phyloP scores from a whole-genome alignment of 2,888 invertebrate species.

The Orchestes rusci region DNA sequence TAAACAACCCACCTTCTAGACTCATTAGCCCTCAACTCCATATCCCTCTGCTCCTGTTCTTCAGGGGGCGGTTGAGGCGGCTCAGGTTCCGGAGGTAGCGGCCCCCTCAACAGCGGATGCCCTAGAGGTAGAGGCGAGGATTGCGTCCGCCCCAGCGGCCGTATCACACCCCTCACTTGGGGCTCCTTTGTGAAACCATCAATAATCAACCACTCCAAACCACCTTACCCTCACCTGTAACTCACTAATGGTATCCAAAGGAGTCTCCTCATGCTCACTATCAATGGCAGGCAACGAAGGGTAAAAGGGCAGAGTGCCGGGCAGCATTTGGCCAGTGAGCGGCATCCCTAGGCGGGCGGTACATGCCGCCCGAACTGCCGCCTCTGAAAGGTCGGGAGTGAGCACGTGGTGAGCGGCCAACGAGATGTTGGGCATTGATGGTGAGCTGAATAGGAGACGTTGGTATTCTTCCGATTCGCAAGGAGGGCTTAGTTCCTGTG shows the following conservation, averaged over 20 bases:
- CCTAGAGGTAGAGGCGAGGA: slow-evolving; percentile 88
- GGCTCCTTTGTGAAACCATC: slow-evolving; percentile 27
- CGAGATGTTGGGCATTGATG: slow-evolving; percentile 95
- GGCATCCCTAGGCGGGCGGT: slow-evolving; percentile 61
- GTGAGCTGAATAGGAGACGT: slow-evolving; percentile 75
- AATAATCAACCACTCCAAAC: background rate
- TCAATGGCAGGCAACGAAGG: slow-evolving; percentile 57
- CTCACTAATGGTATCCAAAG: slow-evolving; percentile 45
- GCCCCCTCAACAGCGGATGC: slow-evolving; percentile 66
- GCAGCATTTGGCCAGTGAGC: slow-evolving; percentile 56
- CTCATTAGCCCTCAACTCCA: slow-evolving; percentile 44
- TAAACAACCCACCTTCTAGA: slow-evolving; percentile 43
- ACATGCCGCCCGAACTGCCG: slow-evolving; percentile 68
- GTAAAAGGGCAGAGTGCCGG: slow-evolving; percentile 64
- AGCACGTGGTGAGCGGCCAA: slow-evolving; percentile 50
- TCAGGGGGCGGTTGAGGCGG: slow-evolving; percentile 48
- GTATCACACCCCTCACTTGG: slow-evolving; percentile 41
- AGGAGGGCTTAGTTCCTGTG: slow-evolving; percentile 53
- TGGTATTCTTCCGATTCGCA: slow-evolving; percentile 64
- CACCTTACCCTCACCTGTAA: slow-evolving; percentile 37
- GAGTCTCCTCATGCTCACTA: slow-evolving; percentile 49
- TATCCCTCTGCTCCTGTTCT: slow-evolving; percentile 42
- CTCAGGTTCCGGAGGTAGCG: slow-evolving; percentile 32
- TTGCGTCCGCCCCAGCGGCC: slow-evolving; percentile 87
- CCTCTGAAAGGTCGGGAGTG: slow-evolving; percentile 58